These are phyloP conservation scores for Pseudomugil gertrudae DNA, from an alignment of 2,797 vertebrate genomes.

Conservation along the genomic window DNA sequence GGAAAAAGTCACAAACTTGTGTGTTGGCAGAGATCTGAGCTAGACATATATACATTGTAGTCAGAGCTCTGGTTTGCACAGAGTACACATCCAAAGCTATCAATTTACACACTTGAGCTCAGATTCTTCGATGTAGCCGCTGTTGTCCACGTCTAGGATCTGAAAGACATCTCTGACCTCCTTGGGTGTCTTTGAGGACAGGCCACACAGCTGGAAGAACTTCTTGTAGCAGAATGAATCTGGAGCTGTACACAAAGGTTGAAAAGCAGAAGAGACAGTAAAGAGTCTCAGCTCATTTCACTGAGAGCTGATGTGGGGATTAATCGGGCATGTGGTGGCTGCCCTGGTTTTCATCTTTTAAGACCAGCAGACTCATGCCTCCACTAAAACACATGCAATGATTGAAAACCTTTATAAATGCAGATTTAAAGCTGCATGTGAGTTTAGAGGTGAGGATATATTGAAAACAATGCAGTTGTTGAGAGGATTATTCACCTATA, in stretches of 20 bases:
- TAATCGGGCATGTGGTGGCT: conserved; percentile 40
- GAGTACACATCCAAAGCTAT: neutral
- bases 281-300: neutral
- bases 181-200: conserved; percentile 89
- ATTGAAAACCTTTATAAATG: conserved; percentile 47
- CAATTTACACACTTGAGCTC: conserved; percentile 90
- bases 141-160: conserved; percentile 91
- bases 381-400: conserved; percentile 19
- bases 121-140: conserved; percentile 92
- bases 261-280: neutral
- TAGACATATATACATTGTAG: neutral
- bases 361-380: conserved; percentile 24
- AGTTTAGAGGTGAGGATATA: conserved; percentile 8
- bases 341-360: conserved; percentile 46
- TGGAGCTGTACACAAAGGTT: conserved; percentile 82
- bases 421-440: conserved; percentile 22
- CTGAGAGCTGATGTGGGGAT: conserved; percentile 34
- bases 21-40: neutral
- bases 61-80: neutral
- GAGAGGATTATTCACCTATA: conserved; percentile 25
- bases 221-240: conserved; percentile 93
- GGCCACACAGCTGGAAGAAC: conserved; percentile 94
- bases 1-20: neutral
- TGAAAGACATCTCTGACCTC: conserved; percentile 92
- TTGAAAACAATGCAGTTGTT: conserved; percentile 1